Conservation (phyloP, 2,888 invertebrate genomes). For the Poecilus cupreus region DNA sequence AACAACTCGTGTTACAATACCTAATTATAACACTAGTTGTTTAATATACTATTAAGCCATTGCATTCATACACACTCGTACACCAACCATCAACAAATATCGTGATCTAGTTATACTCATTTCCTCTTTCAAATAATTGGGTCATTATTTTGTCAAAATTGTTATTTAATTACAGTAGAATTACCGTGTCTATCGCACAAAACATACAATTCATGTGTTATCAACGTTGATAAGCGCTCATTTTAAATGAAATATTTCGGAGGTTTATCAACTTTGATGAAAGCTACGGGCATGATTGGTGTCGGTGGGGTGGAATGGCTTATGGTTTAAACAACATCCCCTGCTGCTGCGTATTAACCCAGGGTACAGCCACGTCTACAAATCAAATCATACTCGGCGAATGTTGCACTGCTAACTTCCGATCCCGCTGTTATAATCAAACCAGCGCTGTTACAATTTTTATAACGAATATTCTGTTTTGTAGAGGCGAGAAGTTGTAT, state of each 20-base stretch:
- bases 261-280: slow-evolving; percentile 19
- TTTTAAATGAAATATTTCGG: not conserved
- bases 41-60: no score
- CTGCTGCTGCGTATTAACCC: slow-evolving; percentile 52
- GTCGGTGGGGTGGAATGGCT: slow-evolving; percentile 34
- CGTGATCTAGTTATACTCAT: not conserved
- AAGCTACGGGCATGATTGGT: not conserved
- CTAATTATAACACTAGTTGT: no score
- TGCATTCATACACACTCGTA: slow-evolving; percentile 1
- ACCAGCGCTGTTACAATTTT: not conserved
- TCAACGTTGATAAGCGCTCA: not conserved
- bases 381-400: slow-evolving; percentile 22
- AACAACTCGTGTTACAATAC: no score
- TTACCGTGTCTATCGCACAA: slow-evolving; percentile 1
- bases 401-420: slow-evolving; percentile 49
- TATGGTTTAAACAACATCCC: slow-evolving; percentile 27
- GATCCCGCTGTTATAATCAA: not conserved
- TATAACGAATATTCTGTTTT: slow-evolving; percentile 68
- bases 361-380: not conserved
- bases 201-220: not conserved
- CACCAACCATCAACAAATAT: not conserved
- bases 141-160: not conserved
- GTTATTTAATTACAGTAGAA: no score
- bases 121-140: not conserved
- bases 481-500: slow-evolving; percentile 87